phyloP scores from a whole-genome alignment of 2,797 vertebrate genomes.

The Thunnus albacares region DNA sequence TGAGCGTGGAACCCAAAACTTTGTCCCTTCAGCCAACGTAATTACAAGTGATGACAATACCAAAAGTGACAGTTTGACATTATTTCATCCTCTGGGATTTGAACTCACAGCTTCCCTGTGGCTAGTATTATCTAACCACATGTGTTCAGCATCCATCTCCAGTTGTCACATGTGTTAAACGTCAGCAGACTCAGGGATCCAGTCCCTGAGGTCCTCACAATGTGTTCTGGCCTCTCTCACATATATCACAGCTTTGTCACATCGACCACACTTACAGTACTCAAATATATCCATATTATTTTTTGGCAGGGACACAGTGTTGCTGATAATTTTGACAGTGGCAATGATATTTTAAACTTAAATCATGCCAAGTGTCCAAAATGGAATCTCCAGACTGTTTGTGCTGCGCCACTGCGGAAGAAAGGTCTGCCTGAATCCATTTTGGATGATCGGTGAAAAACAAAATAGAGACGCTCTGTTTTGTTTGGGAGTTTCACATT shows the following conservation, averaged over 20 bases:
- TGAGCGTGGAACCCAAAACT: conserved; percentile 21
- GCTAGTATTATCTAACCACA: conserved; percentile 67
- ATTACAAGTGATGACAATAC: conserved; percentile 53
- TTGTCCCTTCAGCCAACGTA: conserved; percentile 33
- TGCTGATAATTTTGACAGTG: not conserved
- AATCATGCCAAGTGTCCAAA: not conserved
- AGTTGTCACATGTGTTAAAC: conserved; percentile 64
- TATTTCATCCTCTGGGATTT: conserved; percentile 50
- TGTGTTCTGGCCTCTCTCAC: conserved; percentile 37
- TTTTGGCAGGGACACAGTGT: not conserved
- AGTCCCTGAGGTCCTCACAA: conserved; percentile 52
- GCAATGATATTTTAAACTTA: not conserved
- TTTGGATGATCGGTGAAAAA: not conserved
- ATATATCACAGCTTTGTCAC: conserved; percentile 48
- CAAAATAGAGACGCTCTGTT: no score
- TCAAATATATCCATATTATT: not conserved
- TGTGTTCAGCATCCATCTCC: conserved; percentile 62
- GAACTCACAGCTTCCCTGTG: conserved; percentile 57
- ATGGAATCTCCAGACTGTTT: not conserved
- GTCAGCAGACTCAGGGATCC: conserved; percentile 47
- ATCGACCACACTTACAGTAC: conserved; percentile 23
- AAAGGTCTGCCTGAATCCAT: not conserved
- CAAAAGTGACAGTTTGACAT: conserved; percentile 71
- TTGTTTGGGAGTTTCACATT: not conserved
- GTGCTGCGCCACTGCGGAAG: not conserved